These are phyloP conservation scores for Cheiracanthium punctorium DNA, from an alignment of 2,888 invertebrate genomes.

Conservation along the genomic window DNA sequence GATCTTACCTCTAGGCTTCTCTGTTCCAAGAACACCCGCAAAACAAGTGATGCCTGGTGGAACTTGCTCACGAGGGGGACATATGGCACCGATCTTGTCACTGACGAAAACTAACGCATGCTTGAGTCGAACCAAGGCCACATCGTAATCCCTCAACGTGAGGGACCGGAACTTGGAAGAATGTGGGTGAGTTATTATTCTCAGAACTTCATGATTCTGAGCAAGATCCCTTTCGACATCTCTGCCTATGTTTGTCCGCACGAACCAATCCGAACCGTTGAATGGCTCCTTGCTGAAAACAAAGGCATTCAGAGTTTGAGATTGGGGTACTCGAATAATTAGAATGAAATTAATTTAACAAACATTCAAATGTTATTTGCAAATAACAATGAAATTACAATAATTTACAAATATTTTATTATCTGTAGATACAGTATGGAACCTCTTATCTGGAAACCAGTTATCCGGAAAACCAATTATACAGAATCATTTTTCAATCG, in stretches of 20 bases:
- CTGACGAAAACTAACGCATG: slow-evolving; percentile 78
- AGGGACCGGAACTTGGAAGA: slow-evolving; percentile 72
- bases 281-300: slow-evolving; percentile 43
- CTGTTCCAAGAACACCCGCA: slow-evolving; percentile 60
- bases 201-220: slow-evolving; percentile 57
- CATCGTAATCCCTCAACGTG: slow-evolving; percentile 78
- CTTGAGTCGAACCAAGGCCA: slow-evolving; percentile 79
- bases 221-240: slow-evolving; percentile 31
- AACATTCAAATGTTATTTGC: too few species aligned
- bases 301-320: too few species aligned
- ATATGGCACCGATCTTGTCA: slow-evolving; percentile 80
- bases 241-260: slow-evolving; percentile 43
- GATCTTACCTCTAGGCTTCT: slow-evolving; percentile 60
- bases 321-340: too few species aligned
- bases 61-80: slow-evolving; percentile 78
- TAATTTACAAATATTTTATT: too few species aligned
- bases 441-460: too few species aligned
- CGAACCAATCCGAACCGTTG: slow-evolving; percentile 64
- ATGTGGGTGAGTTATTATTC: slow-evolving; percentile 71
- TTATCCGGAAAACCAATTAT: too few species aligned
- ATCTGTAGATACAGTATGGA: too few species aligned
- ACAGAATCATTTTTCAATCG: too few species aligned
- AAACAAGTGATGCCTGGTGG: slow-evolving; percentile 75
- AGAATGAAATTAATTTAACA: too few species aligned
- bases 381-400: too few species aligned